Percentiles rank a stretch among this genome's conserved stretches.
Evolutionary conservation across 2,797 vertebrate genomes (phyloP).

Genomic region (Crocidura indochinensis): DNA sequence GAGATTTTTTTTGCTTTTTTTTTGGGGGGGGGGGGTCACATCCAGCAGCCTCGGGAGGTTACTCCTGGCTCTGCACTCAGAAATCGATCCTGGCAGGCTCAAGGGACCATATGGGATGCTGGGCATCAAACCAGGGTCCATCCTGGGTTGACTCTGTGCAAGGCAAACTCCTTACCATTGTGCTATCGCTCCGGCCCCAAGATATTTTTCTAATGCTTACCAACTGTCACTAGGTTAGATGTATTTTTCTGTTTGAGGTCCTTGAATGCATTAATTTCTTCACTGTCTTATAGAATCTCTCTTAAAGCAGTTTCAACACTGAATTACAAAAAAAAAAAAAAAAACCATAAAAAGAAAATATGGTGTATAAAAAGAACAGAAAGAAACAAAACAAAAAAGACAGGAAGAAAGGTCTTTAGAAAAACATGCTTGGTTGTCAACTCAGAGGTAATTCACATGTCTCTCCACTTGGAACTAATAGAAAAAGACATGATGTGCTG

Average conservation of each 20-base stretch:
- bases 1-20: conserved; percentile 73
- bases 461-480: neutral
- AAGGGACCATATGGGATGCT: no score
- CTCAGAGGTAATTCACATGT: conserved; percentile 34
- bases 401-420: conserved; percentile 42
- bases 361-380: conserved; percentile 40
- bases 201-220: conserved; percentile 78
- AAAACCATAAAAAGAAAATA: conserved; percentile 71
- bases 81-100: no score
- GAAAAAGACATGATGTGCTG: neutral
- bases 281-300: conserved; percentile 64
- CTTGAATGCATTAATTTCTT: conserved; percentile 78
- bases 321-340: conserved; percentile 20
- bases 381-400: conserved; percentile 51
- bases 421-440: conserved; percentile 34
- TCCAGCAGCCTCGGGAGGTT: no score
- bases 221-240: conserved; percentile 83
- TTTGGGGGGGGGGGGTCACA: no score
- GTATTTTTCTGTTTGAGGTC: conserved; percentile 82
- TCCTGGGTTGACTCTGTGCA: no score
- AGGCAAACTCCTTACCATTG: no score
- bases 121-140: no score
- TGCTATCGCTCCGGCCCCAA: no score
- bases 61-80: no score
- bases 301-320: conserved; percentile 48